Conservation (phyloP, 2,113 vertebrate species). For the Colistium nudipinnis region DNA sequence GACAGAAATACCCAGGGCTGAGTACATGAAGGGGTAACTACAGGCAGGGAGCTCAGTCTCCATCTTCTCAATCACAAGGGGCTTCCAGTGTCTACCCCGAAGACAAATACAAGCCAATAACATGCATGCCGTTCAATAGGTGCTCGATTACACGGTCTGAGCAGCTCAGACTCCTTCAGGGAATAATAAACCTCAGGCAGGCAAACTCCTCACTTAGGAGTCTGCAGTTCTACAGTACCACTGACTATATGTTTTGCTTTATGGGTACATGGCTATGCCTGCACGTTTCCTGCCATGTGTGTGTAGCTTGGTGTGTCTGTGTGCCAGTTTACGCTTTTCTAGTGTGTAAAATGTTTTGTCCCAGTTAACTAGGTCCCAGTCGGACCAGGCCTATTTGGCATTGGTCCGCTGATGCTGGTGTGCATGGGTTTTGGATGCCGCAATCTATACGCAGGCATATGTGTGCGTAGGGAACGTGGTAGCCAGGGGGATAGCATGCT, state of each 20-base stretch:
- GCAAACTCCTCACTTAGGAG: slow-evolving; percentile 23
- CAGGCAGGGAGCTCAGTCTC: slow-evolving; percentile 32
- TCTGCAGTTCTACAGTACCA: not conserved
- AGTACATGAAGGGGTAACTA: slow-evolving; percentile 22
- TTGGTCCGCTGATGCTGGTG: slow-evolving; percentile 83
- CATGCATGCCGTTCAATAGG: slow-evolving; percentile 18
- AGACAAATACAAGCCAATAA: slow-evolving; percentile 30
- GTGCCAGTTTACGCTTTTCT: slow-evolving; percentile 36
- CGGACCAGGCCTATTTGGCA: slow-evolving; percentile 75
- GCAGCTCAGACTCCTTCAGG: slow-evolving; percentile 11
- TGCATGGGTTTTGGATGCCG: slow-evolving; percentile 66
- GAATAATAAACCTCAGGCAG: slow-evolving; percentile 3
- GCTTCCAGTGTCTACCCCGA: slow-evolving; percentile 37
- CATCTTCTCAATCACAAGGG: slow-evolving; percentile 56
- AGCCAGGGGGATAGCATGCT: slow-evolving; percentile 71
- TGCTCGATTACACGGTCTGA: slow-evolving; percentile 16
- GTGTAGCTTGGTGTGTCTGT: slow-evolving; percentile 10
- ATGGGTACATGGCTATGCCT: not conserved
- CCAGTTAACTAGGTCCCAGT: slow-evolving; percentile 74
- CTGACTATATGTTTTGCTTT: slow-evolving; percentile 1
- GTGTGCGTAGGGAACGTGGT: slow-evolving; percentile 58
- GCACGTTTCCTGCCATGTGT: slow-evolving; percentile 10
- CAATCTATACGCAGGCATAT: slow-evolving; percentile 28
- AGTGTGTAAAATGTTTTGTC: slow-evolving; percentile 71
- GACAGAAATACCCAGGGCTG: slow-evolving; percentile 31